Conservation (phyloP, 2,797 vertebrate genomes). For the Neosilurus mollespiculum region DNA sequence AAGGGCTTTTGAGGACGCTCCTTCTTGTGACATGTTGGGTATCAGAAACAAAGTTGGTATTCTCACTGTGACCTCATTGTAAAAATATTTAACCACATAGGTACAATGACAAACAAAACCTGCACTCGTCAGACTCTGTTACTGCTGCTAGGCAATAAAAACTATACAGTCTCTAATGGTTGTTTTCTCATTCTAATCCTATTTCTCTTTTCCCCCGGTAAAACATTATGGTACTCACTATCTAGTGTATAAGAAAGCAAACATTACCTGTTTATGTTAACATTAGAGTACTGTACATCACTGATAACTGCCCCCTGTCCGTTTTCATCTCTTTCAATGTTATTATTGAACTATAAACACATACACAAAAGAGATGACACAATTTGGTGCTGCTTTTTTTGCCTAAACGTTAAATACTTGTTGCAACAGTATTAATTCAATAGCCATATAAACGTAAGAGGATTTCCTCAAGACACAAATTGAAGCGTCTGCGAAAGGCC, state of each 20-base stretch:
- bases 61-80: neutral
- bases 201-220: neutral
- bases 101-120: neutral
- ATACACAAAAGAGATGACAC: conserved; percentile 14
- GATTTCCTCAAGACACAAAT: conserved; percentile 24
- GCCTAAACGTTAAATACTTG: conserved; percentile 37
- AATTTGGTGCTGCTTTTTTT: conserved; percentile 42
- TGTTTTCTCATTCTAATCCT: conserved; percentile 1
- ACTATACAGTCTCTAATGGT: too few relatives aligned
- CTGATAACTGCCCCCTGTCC: conserved; percentile 11
- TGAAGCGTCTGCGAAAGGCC: conserved; percentile 16
- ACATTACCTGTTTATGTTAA: conserved; percentile 20
- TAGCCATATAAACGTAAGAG: conserved; percentile 32
- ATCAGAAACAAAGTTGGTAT: neutral
- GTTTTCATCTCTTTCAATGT: conserved; percentile 16
- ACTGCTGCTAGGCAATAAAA: neutral
- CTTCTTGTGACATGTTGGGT: neutral
- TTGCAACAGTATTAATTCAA: conserved; percentile 43
- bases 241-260: conserved; percentile 28
- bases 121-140: neutral
- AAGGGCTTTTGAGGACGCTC: neutral
- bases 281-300: conserved; percentile 15
- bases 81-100: conserved; percentile 4
- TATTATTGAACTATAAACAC: conserved; percentile 11
- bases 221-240: conserved; percentile 7